Conservation (phyloP, 2,888 invertebrate genomes). For the Lepidochrysops patricia region DNA sequence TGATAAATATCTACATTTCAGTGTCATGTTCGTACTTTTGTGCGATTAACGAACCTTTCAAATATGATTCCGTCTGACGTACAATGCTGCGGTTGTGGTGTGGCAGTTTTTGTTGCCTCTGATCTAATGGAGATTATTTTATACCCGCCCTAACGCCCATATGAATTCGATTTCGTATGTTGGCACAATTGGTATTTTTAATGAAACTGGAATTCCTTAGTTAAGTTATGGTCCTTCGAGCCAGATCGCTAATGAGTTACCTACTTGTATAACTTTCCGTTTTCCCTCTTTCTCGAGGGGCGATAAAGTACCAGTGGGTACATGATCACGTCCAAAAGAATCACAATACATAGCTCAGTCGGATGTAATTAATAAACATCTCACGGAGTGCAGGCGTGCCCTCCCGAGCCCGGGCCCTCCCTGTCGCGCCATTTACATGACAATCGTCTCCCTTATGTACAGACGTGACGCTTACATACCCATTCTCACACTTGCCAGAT, state of each 20-base stretch:
- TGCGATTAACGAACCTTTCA: conserved; percentile 33
- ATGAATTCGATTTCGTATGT: conserved; percentile 15
- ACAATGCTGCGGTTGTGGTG: conserved; percentile 16
- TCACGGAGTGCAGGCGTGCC: conserved; percentile 28
- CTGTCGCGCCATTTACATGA: conserved; percentile 34
- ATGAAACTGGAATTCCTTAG: background rate
- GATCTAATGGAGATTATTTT: background rate
- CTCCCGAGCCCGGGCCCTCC: conserved; percentile 28
- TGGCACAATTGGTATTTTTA: background rate
- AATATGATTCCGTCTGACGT: conserved; percentile 30
- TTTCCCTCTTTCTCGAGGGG: background rate
- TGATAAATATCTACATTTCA: conserved; percentile 38
- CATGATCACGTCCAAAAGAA: conserved; percentile 2
- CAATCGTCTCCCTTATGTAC: conserved; percentile 30
- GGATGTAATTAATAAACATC: conserved; percentile 28
- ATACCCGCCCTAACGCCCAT: conserved; percentile 12
- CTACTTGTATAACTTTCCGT: background rate
- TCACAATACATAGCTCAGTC: conserved; percentile 15
- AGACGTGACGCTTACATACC: background rate
- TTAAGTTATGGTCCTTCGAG: background rate
- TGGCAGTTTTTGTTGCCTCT: conserved; percentile 17
- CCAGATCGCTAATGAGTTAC: background rate
- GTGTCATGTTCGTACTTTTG: conserved; percentile 34
- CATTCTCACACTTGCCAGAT: conserved; percentile 3
- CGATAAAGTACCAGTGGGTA: background rate